Evolutionary conservation across 2,113 vertebrate genomes (phyloP), one percentile per base, ranked within the genome.

Genomic region (Dascyllus trimaculatus): DNA sequence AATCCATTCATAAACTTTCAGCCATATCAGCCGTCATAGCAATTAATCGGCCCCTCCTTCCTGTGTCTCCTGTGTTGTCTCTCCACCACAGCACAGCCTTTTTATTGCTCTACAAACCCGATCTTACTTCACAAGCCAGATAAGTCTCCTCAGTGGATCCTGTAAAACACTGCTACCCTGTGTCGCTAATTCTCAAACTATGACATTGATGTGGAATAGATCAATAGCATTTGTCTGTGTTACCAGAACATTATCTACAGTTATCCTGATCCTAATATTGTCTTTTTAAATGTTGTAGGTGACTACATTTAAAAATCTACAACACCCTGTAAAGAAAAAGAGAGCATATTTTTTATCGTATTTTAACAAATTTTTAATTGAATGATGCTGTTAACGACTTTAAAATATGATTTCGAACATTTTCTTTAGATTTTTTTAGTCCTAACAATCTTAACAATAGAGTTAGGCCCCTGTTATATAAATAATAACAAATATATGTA

Each of bases 1-100:
- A 58, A 75, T 70, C 81, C 85, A 51, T 73, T 80, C 1, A 40
- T 29, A 6, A 26, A 70, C 84, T 62, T 62, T 79, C 25, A 73
- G 22, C 57, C 45, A 15, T 56, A 74, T 81, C 75, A 48, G 45
- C 58, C 58, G 13, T 40, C 24, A 63, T 5, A n/a, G 26, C 11
- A 61, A 38, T 84, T 71, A 71, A 46, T 51, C 40, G 15, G 32
- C 26, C 13, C 48, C 11, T 54, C 14, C 43, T 26, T 38, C 26
- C 21, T 56, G 48, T 17, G 7, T 60, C 24, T 46, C 19, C 45
- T 25, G 24, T 57, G 21, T 38, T n/a, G 32, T 64, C 32, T 63
- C 52, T 60, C n/a, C 32, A 19, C 14, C 4, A 25, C 26, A 13
- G 32, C 2, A 35, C 32, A 35, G 32, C 7, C 10, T 52, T 46